Percentiles rank a stretch among this genome's conserved stretches.
Evolutionary conservation across 2,797 vertebrate genomes (phyloP).

Genomic region (Austrolebias charrua): DNA sequence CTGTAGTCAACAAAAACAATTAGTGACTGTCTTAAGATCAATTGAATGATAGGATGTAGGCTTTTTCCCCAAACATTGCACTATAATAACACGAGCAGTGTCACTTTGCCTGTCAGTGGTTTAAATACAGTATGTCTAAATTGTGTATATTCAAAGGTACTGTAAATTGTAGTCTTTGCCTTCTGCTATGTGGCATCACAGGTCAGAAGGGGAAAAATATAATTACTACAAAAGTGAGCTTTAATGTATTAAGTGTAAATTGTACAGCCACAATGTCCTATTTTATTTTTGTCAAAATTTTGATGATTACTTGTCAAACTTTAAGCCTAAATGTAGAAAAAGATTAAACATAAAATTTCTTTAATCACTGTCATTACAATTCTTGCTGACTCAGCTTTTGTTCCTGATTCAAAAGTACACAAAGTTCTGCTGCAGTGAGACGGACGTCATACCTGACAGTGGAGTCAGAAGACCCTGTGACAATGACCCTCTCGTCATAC

Average conservation of each 20-base stretch:
- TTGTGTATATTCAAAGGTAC: background rate
- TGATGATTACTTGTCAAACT: background rate
- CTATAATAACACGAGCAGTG: too few species aligned
- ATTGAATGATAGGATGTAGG: background rate
- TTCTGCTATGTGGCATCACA: too few species aligned
- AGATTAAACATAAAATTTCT: background rate
- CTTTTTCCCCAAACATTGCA: background rate
- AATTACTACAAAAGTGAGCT: too few species aligned
- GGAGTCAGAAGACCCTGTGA: conserved; percentile 97
- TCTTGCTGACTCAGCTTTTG: too few species aligned
- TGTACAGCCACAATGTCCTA: too few species aligned
- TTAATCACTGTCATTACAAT: background rate
- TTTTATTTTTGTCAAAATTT: too few species aligned
- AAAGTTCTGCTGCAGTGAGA: background rate
- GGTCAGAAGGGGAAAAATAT: too few species aligned
- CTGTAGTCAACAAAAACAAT: background rate
- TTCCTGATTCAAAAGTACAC: background rate
- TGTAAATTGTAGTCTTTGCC: background rate
- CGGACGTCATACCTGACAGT: conserved; percentile 86
- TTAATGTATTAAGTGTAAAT: too few species aligned
- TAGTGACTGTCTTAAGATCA: background rate
- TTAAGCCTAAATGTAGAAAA: background rate
- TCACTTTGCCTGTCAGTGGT: background rate
- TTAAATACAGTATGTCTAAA: background rate
- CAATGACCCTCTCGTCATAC: conserved; percentile 97